Conservation (phyloP, 1,140 invertebrate species). For the Stegodyphus mimosarum region DNA sequence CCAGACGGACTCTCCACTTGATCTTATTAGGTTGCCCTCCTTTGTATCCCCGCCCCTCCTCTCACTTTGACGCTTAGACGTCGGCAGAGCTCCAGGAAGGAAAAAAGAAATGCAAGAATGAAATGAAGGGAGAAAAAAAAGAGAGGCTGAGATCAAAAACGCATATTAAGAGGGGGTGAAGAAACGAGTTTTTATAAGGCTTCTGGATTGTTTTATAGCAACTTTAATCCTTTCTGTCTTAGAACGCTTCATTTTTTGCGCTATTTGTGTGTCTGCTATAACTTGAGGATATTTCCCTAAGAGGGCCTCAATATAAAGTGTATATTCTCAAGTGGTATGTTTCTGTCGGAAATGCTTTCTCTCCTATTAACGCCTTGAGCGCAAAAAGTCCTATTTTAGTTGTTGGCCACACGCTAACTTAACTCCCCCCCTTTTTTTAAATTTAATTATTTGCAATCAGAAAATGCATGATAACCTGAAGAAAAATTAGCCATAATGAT, state of each 20-base stretch:
- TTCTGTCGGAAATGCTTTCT: too few species aligned
- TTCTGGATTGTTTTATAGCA: neutral
- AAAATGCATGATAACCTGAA: too few species aligned
- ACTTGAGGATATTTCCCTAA: too few species aligned
- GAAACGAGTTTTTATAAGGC: slow-evolving; percentile 23
- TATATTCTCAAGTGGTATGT: too few species aligned
- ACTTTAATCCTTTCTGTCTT: slow-evolving; percentile 24
- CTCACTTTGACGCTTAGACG: neutral
- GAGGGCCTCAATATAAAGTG: too few species aligned
- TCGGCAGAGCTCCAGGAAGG: slow-evolving; percentile 22
- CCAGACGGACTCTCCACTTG: slow-evolving; percentile 21
- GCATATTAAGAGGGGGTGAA: neutral
- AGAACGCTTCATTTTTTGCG: neutral
- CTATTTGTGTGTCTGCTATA: too few species aligned
- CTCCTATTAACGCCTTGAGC: too few species aligned
- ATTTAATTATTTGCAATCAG: too few species aligned
- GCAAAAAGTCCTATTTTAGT: too few species aligned
- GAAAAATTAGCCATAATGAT: too few species aligned
- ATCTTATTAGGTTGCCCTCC: slow-evolving; percentile 34
- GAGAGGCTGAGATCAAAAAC: neutral
- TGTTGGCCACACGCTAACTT: too few species aligned
- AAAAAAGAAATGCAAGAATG: neutral
- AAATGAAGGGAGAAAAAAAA: neutral
- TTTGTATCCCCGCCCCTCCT: neutral
- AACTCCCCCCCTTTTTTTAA: too few species aligned